Evolutionary conservation across 1,140 invertebrate species (phyloP).

Genomic region (Drosophila chauvacae): DNA sequence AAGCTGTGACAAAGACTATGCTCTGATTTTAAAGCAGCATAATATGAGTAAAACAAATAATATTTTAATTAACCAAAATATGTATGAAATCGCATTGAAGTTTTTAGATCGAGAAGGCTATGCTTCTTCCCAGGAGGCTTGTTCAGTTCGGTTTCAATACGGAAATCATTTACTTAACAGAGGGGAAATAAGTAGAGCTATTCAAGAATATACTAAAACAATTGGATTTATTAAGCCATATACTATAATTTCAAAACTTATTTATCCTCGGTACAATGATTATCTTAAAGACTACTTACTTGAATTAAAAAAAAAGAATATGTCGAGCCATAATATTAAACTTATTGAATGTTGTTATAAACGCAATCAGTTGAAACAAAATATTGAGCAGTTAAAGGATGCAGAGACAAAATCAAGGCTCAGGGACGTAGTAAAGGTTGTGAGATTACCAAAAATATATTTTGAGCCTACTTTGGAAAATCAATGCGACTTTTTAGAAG

Average conservation of each 20-base stretch:
- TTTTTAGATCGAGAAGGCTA: constrained; percentile 42
- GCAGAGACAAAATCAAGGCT: not conserved
- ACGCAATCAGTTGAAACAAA: constrained; percentile 19
- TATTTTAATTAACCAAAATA: constrained; percentile 40
- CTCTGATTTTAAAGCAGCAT: constrained; percentile 38
- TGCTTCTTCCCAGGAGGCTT: constrained; percentile 18
- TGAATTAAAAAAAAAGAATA: constrained; percentile 19
- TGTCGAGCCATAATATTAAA: constrained; percentile 22
- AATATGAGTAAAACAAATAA: constrained; percentile 32
- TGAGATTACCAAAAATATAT: constrained; percentile 19
- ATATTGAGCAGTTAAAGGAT: constrained; percentile 14
- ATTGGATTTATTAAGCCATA: constrained; percentile 61
- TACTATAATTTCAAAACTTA: constrained; percentile 59
- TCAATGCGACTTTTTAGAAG: constrained; percentile 19
- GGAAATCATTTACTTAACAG: constrained; percentile 61
- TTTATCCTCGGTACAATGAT: constrained; percentile 47
- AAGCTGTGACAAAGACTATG: constrained; percentile 22
- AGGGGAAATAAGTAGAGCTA: constrained; percentile 36
- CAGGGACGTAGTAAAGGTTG: constrained; percentile 23
- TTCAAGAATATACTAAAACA: constrained; percentile 54
- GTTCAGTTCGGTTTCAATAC: constrained; percentile 45
- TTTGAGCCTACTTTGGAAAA: not conserved
- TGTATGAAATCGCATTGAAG: constrained; percentile 53
- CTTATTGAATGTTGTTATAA: constrained; percentile 51
- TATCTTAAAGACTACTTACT: constrained; percentile 51